A percentile compares a stretch with the other conserved stretches of the same genome.
phyloP scores from a whole-genome alignment of 2,888 invertebrate species.

The Polylopha cassiicola region DNA sequence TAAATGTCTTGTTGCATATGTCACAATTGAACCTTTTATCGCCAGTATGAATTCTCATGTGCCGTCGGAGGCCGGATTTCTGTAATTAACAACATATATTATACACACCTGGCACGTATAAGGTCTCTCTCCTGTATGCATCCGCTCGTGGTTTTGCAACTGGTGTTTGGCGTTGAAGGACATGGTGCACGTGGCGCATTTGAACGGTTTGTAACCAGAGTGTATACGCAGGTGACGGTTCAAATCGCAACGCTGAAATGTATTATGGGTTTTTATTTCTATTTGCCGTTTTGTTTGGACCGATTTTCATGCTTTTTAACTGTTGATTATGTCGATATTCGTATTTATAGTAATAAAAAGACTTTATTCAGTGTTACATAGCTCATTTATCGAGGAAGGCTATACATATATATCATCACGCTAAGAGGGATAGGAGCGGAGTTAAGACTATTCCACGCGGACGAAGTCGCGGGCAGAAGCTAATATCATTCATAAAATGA shows the following conservation, averaged over 20 bases:
- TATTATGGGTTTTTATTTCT: slow-evolving; percentile 33
- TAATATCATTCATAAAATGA: too few species aligned
- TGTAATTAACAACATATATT: slow-evolving; percentile 43
- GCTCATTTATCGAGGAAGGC: too few species aligned
- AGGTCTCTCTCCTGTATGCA: slow-evolving; percentile 73
- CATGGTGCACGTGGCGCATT: slow-evolving; percentile 69
- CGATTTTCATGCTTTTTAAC: background rate
- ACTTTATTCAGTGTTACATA: too few species aligned
- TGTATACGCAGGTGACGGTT: slow-evolving; percentile 73
- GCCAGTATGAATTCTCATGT: slow-evolving; percentile 53
- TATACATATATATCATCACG: too few species aligned
- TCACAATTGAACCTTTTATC: slow-evolving; percentile 51
- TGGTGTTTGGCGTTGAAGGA: slow-evolving; percentile 75
- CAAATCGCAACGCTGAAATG: slow-evolving; percentile 72
- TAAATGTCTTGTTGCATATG: slow-evolving; percentile 49
- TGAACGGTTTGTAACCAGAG: slow-evolving; percentile 72
- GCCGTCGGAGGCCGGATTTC: slow-evolving; percentile 48
- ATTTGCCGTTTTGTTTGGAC: slow-evolving; percentile 14
- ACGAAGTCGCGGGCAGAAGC: too few species aligned
- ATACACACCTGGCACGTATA: slow-evolving; percentile 73
- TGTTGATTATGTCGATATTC: too few species aligned
- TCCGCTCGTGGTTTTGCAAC: slow-evolving; percentile 72
- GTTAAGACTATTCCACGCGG: too few species aligned
- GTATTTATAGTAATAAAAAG: too few species aligned
- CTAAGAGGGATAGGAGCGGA: too few species aligned